Evolutionary conservation across 2,888 invertebrate genomes (phyloP), one percentile per base, ranked within the genome.

Genomic region (Escarpia spicata): DNA sequence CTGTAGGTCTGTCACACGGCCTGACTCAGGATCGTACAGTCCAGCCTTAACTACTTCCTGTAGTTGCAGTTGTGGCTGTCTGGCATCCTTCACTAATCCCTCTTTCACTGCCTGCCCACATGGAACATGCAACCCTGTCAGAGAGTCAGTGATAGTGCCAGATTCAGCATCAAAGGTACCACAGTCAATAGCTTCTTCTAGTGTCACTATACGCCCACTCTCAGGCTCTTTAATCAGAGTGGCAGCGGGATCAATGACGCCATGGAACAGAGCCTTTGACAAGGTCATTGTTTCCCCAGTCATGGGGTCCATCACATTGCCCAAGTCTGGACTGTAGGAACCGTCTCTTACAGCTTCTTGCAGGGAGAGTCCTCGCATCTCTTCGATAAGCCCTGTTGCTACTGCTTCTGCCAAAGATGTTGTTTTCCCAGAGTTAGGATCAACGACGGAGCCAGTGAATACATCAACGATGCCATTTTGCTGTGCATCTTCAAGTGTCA

Each of bases 1-100:
- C 26, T 98, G 98, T 2, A 98, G 98, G 94, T 99, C 98, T 31
- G 98, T 97, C 95, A 99, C 98, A 75, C 98, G 97, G 3, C 99
- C 99, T 0, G 97, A 97, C 0, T 97, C 92, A 15, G 91, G 37
- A 37, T 94, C 90, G 31, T 92, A 92, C 90, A 94, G 90, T 12
- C 94, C 94, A 26, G 75, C 31, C 52, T 92, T 90, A 15, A 94
- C 92, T 37, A 93, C 94, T 60, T 94, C 94, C 19, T 75, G 75
- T 75, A 75, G 26, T 75, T 75, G 75, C 19, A 92, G 37, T 60
- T 91, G 58, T 15, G 92, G 93, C 52, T 92, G 93, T 91, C 95
- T 95, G 26, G 95, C 95, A 15, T 95, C 90, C 6, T 93, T 44
- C 37, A 95, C 91, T 45, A 96, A 94, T 58, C 96, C 96, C 90